Conservation (phyloP, 1,140 invertebrate genomes). For the Bradysia coprophila region DNA sequence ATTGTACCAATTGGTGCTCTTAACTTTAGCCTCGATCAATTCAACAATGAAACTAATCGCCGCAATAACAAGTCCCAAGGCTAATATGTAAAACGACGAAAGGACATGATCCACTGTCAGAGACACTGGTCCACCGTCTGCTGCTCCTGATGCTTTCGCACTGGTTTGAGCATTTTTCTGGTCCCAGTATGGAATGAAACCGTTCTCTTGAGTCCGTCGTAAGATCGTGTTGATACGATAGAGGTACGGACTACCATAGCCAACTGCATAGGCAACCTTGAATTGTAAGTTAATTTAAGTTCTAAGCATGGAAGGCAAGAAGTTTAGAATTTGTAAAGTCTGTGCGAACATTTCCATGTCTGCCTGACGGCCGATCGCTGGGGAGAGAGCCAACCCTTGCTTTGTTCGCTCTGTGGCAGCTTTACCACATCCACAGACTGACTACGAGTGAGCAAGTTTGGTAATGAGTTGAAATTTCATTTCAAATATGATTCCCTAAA, state of each 20-base stretch:
- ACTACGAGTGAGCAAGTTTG: too few relatives aligned
- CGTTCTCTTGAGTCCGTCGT: slow-evolving; percentile 14
- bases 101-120: neutral
- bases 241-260: slow-evolving; percentile 19
- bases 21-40: neutral
- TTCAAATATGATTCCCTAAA: too few relatives aligned
- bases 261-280: slow-evolving; percentile 19
- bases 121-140: neutral
- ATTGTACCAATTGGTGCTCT: too few relatives aligned
- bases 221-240: slow-evolving; percentile 14
- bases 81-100: neutral
- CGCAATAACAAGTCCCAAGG: neutral
- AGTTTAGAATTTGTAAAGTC: too few relatives aligned
- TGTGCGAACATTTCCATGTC: too few relatives aligned
- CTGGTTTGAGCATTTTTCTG: slow-evolving; percentile 10
- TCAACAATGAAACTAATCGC: neutral
- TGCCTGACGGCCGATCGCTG: too few relatives aligned
- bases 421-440: too few relatives aligned
- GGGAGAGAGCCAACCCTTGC: too few relatives aligned
- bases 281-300: too few relatives aligned
- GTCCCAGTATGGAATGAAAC: slow-evolving; percentile 15
- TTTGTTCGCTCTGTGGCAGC: too few relatives aligned
- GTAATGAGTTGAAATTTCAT: too few relatives aligned
- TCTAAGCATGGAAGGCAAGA: too few relatives aligned
- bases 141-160: neutral